phyloP scores from a whole-genome alignment of 2,888 invertebrate genomes.

The Coenonympha glycerion region DNA sequence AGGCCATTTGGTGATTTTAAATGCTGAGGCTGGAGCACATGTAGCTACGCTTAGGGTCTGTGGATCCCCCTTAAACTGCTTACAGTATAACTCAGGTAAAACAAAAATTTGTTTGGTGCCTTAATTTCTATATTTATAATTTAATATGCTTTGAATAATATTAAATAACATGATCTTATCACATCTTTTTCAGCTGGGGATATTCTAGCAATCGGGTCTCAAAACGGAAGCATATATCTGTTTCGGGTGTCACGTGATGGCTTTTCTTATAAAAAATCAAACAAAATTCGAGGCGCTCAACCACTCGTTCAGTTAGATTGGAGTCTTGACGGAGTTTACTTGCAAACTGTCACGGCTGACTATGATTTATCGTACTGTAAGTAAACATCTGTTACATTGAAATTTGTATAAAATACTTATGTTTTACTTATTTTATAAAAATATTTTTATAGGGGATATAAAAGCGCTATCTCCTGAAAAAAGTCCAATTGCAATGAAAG shows the following conservation, averaged over 20 bases:
- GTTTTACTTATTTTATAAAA: not conserved
- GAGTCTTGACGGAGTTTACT: constrained; percentile 90
- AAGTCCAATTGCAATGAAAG: constrained; percentile 92
- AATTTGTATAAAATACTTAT: not conserved
- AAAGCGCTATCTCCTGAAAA: constrained; percentile 90
- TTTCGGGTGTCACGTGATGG: constrained; percentile 92
- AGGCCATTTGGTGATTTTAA: constrained; percentile 89
- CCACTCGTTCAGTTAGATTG: constrained; percentile 91
- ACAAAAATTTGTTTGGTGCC: constrained; percentile 19
- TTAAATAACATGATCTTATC: too few species aligned
- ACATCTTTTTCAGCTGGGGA: constrained; percentile 84
- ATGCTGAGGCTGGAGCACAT: constrained; percentile 89
- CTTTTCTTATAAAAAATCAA: constrained; percentile 91
- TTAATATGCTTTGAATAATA: not conserved
- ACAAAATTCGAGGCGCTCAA: constrained; percentile 90
- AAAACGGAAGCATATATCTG: constrained; percentile 84
- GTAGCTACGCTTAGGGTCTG: constrained; percentile 90
- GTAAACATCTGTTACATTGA: constrained; percentile 40
- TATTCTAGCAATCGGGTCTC: constrained; percentile 90
- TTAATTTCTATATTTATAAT: not conserved
- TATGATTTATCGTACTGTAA: constrained; percentile 92
- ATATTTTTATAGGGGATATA: constrained; percentile 85
- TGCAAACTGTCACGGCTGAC: constrained; percentile 93
- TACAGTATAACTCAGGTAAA: constrained; percentile 90
- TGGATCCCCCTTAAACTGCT: constrained; percentile 89